These are phyloP conservation scores for Pholis gunnellus DNA, from an alignment of 2,113 vertebrate species.

Conservation along the genomic window DNA sequence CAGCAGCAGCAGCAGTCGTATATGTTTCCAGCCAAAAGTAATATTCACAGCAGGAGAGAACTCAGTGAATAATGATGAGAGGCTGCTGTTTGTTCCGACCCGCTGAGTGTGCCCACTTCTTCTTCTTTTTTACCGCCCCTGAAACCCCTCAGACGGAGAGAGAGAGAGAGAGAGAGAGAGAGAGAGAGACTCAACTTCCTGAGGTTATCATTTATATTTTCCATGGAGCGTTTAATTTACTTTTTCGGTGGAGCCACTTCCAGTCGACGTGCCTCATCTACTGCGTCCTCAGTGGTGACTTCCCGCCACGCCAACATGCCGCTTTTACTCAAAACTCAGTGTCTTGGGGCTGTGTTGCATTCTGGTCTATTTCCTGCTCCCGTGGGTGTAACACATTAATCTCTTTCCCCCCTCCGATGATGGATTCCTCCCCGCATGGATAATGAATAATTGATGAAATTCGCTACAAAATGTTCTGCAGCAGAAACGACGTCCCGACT, in stretches of 20 bases:
- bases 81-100: slow-evolving; percentile 16
- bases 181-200: background rate
- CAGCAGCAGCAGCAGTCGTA: slow-evolving; percentile 24
- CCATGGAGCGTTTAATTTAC: background rate
- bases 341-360: background rate
- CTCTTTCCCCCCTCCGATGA: background rate
- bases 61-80: slow-evolving; percentile 29
- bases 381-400: background rate
- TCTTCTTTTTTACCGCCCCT: slow-evolving; percentile 9
- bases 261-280: background rate
- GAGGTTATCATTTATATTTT: background rate
- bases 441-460: background rate
- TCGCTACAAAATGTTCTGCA: background rate
- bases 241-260: background rate
- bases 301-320: background rate
- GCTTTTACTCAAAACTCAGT: background rate
- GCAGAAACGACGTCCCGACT: background rate
- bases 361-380: slow-evolving; percentile 1
- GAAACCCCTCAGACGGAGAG: background rate
- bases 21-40: slow-evolving; percentile 30
- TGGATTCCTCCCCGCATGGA: background rate
- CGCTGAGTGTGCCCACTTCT: slow-evolving; percentile 24
- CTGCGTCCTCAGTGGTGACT: background rate
- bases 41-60: slow-evolving; percentile 35
- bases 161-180: background rate